These are phyloP conservation scores for Sycon ciliatum DNA, from an alignment of 37 sponge, comb jelly and placozoan species.

Conservation along the genomic window DNA sequence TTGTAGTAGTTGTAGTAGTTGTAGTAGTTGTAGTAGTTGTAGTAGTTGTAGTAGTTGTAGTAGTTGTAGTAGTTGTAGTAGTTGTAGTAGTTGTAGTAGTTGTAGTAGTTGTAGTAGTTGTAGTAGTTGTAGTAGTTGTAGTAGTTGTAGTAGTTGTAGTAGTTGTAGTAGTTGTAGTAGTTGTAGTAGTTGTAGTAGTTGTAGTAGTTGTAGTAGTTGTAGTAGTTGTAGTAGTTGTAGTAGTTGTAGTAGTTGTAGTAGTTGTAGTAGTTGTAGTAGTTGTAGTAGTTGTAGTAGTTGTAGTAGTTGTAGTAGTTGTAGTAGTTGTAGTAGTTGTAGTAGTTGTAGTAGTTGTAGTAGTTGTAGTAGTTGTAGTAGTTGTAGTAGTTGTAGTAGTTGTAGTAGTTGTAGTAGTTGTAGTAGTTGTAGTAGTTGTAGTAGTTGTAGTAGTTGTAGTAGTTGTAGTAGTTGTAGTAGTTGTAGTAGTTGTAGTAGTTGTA, in stretches of 20 bases:
- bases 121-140: slow-evolving; percentile 6
- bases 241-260: slow-evolving; percentile 6
- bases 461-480: slow-evolving; percentile 8
- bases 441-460: slow-evolving; percentile 8
- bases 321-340: slow-evolving; percentile 8
- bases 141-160: slow-evolving; percentile 8
- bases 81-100: slow-evolving; percentile 8
- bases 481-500: slow-evolving; percentile 6
- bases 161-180: slow-evolving; percentile 8
- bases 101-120: slow-evolving; percentile 8
- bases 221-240: slow-evolving; percentile 8
- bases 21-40: slow-evolving; percentile 8
- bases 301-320: slow-evolving; percentile 6
- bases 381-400: slow-evolving; percentile 8
- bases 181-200: slow-evolving; percentile 6
- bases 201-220: slow-evolving; percentile 8
- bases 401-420: slow-evolving; percentile 8
- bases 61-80: slow-evolving; percentile 6
- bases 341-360: slow-evolving; percentile 8
- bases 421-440: slow-evolving; percentile 6
- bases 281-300: slow-evolving; percentile 8
- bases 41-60: slow-evolving; percentile 8
- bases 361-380: slow-evolving; percentile 6
- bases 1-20: slow-evolving; percentile 6
- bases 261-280: slow-evolving; percentile 8